Evolutionary conservation across 2,113 vertebrate genomes (phyloP), one percentile per base, ranked within the genome.

Genomic region (Peromyscus californicus): DNA sequence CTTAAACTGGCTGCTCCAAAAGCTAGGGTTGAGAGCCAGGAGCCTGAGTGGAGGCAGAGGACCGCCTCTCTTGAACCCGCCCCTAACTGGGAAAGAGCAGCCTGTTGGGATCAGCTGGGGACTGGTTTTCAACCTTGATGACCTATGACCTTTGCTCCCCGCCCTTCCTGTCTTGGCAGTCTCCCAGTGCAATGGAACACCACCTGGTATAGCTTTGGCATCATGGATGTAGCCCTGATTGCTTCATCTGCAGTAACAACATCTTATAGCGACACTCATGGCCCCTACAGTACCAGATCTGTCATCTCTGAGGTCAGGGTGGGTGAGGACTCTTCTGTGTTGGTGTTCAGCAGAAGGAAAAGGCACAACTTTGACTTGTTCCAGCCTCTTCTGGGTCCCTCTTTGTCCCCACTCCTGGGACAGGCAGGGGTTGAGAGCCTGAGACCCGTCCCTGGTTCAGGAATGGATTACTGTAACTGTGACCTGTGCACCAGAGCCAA

Each of bases 1-100:
- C 57, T 91, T 82, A 65, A 89, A 61, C n/a, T 82, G 39, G 21
- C 31, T 93, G n/a, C 42, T 67, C 61, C 42, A 48, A 91, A 96
- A n/a, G 61, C 1, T 0, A 76, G 57, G 45, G 57, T 7, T 36
- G 36, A 65, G 83, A 95, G 51, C 78, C 51, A 17, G 88, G 59
- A 89, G 65, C 65, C 26, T 74, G 75, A 22, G 17, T 48, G 3
- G 75, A 94, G 72, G 16, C 48, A 75, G 29, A 29, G 22, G 45
- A 59, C 69, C 59, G 57, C 48, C 48, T 0, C 61, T 57, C 90
- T 48, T 89, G 75, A 91, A 5, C 42, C 36, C 7, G 12, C 8
- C 29, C 16, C 24, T 42, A 33, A 3, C 57, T 21, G 61, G 5
- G 22, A 70, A 79, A 17, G 36, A 16, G 17, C 57, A 79, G 33